Evolutionary conservation across 2,113 vertebrate genomes (phyloP), one percentile per base, ranked within the genome.

Genomic region (Tichodroma muraria): DNA sequence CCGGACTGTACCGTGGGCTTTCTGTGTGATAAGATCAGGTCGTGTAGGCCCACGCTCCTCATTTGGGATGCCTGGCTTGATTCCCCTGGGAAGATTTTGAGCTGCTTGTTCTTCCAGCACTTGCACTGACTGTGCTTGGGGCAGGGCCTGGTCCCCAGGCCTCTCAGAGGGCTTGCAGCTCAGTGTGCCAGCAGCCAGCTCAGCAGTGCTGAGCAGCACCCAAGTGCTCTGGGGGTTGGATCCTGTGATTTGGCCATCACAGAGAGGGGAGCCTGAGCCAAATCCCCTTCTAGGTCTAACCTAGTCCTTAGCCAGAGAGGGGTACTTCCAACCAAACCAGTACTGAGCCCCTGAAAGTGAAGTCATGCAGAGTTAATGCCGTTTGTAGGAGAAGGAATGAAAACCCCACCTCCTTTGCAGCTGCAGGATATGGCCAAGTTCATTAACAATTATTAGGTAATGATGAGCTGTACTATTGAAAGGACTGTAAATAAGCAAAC

Each of bases 401-500:
- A 27, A 76, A n/a, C 6, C 11, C 27, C 9, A 3, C 23, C 84
- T 84, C 53, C 38, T 71, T 8, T 86, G 23, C 68, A 85, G 61
- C 82, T 84, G 88, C 13, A 5, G 65, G 10, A 22, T 33, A 31
- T 0, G 25, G 78, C 91, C 89, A 38, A 54, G 65, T 81, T 94
- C 8, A 20, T 94, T 88, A 94, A 54, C 33, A 23, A 81, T 88
- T 82, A 87, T 92, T 95, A 93, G 95, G 89, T 86, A 88, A 73
- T 68, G 80, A 90, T 90, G 89, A 92, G 78, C 80, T 81, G 49
- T 50, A 4, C 81, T 64, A 4, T 16, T 47, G 90, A 90, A 86
- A 91, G 75, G 88, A n/a, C 61, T 85, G 86, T 80, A 95, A 92
- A 95, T 77, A 91, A 96, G 78, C 80, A 91, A 91, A n/a, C 83